Evolutionary conservation across 2,113 vertebrate genomes (phyloP), one percentile per base, ranked within the genome.

Genomic region (Fregetta grallaria): DNA sequence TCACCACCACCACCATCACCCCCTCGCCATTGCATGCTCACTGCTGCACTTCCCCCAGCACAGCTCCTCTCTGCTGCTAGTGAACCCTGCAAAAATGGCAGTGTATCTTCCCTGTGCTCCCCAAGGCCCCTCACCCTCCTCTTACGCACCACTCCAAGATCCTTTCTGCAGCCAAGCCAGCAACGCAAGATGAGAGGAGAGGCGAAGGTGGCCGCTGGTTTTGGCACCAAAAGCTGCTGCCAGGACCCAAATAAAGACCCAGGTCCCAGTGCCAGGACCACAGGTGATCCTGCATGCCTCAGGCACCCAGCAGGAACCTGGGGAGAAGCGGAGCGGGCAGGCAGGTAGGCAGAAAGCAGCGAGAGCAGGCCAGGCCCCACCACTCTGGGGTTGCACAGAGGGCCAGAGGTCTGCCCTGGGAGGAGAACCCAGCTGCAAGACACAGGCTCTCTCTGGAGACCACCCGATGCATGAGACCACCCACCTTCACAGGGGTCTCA

Each of bases 301-400:
- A 56, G 32, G 29, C 21, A 32, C 0, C 0, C 38, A 44, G 9
- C 40, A 68, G 66, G 53, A 62, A 34, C 8, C 6, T 3, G 17
- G 22, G 47, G 26, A 85, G 36, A 22, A 68, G 29, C 1, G 0
- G 49, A 62, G 42, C 0, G 1, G 2, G 63, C 2, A 2, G 23
- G 21, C 15, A 19, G 36, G 13, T 45, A 20, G 30, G 30, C 19
- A 68, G 74, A 38, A 58, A 67, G 23, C 15, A 18, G 40, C 0
- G 0, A 53, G 6, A 32, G 18, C 17, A 30, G 58, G 27, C 9
- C 9, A 17, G 42, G 16, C 10, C 30, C 14, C n/a, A 40, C 7
- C 1, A 1, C 1, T 3, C 38, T 11, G 44, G 26, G 17, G 30
- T 34, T 53, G 47, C 44, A 8, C 13, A 16, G 34, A 6, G 3